phyloP scores from a whole-genome alignment of 2,888 invertebrate species.

The Incurvaria masculella region DNA sequence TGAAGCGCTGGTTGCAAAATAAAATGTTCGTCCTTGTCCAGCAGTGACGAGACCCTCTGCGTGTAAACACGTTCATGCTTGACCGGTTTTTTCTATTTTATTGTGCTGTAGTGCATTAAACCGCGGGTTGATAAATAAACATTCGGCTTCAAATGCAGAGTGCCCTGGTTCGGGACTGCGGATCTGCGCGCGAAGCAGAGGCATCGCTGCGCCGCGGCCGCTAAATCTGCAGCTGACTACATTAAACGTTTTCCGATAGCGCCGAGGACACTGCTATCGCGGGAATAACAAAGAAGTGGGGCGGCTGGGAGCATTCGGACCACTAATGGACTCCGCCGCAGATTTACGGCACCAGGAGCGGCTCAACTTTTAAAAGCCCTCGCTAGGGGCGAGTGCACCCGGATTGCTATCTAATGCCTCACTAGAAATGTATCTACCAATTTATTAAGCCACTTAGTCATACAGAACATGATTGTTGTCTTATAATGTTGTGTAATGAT shows the following conservation, averaged over 20 bases:
- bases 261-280: slow-evolving; percentile 25
- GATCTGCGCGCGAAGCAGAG: slow-evolving; percentile 3
- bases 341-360: not conserved
- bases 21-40: too few species aligned
- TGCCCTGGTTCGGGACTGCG: not conserved
- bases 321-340: slow-evolving; percentile 36
- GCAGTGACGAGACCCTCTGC: too few species aligned
- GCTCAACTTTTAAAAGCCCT: not conserved
- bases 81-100: too few species aligned
- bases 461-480: too few species aligned
- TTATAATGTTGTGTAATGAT: too few species aligned
- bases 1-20: too few species aligned
- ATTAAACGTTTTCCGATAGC: slow-evolving; percentile 51
- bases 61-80: too few species aligned
- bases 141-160: not conserved
- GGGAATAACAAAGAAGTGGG: slow-evolving; percentile 51
- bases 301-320: slow-evolving; percentile 40
- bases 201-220: slow-evolving; percentile 24
- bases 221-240: slow-evolving; percentile 41
- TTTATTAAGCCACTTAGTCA: too few species aligned
- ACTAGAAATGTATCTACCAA: too few species aligned
- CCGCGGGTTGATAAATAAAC: not conserved
- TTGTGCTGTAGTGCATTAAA: too few species aligned
- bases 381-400: too few species aligned
- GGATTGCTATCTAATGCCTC: too few species aligned